These are phyloP conservation scores for Paraplagusia blochii DNA, from an alignment of 2,113 vertebrate genomes.

Conservation along the genomic window DNA sequence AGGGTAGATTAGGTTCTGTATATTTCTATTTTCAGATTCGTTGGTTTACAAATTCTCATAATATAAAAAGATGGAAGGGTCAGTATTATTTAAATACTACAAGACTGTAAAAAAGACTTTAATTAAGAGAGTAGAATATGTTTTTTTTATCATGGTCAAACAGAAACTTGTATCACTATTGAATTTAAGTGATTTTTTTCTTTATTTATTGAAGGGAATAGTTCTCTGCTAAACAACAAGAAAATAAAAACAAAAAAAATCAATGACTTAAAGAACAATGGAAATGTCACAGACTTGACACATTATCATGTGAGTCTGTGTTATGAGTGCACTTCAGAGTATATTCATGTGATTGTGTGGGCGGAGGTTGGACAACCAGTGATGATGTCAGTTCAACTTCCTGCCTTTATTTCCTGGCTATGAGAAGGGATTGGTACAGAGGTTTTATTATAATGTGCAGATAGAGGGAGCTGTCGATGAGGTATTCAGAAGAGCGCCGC, in stretches of 20 bases:
- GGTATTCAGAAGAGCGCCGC: constrained; percentile 89
- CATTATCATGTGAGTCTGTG: constrained; percentile 32
- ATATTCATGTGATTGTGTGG: constrained; percentile 43
- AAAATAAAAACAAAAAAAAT: constrained; percentile 48
- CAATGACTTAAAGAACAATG: constrained; percentile 26
- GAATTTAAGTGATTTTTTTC: constrained; percentile 2
- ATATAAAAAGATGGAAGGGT: too few relatives aligned
- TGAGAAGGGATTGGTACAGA: constrained; percentile 90
- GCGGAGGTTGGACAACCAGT: constrained; percentile 8
- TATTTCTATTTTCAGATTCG: too few relatives aligned
- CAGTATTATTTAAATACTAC: too few relatives aligned
- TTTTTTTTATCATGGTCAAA: too few relatives aligned
- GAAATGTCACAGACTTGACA: constrained; percentile 32
- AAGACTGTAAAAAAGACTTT: too few relatives aligned
- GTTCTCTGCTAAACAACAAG: constrained; percentile 29
- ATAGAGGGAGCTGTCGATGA: constrained; percentile 93
- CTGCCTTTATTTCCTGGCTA: constrained; percentile 82
- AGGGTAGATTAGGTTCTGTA: too few relatives aligned
- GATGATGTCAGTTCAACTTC: constrained; percentile 15
- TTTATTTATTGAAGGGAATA: constrained; percentile 17
- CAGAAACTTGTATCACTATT: too few relatives aligned
- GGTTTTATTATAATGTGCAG: constrained; percentile 94
- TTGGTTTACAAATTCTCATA: too few relatives aligned
- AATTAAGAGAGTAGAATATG: too few relatives aligned
- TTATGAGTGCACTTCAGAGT: constrained; percentile 54